phyloP scores from a whole-genome alignment of 2,797 vertebrate genomes.

The Coranthus polyacanthus region DNA sequence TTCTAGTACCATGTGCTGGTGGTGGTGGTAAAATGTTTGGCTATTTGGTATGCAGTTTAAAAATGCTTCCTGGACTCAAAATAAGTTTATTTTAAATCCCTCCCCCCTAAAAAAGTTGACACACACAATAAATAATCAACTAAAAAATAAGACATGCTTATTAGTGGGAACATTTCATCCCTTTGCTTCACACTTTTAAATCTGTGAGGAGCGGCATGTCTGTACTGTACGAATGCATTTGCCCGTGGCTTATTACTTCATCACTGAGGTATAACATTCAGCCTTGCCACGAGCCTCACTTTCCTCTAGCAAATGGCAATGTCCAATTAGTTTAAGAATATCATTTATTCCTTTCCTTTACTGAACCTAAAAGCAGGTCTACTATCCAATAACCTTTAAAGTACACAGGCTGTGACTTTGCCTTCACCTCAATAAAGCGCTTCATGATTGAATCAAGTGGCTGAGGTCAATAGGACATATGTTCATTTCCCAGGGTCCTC shows the following conservation, averaged over 20 bases:
- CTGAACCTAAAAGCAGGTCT: constrained; percentile 69
- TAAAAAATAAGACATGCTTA: constrained; percentile 9
- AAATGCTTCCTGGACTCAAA: too few relatives aligned
- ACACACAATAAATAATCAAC: constrained; percentile 5
- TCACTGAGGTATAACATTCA: constrained; percentile 49
- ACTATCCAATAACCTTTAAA: constrained; percentile 80
- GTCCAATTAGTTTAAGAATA: constrained; percentile 79
- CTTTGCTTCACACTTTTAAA: constrained; percentile 6
- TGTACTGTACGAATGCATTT: constrained; percentile 23
- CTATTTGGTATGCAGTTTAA: too few relatives aligned
- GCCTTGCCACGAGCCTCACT: constrained; percentile 41
- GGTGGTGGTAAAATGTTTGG: background rate
- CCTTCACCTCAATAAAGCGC: constrained; percentile 86
- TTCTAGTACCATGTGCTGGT: too few relatives aligned
- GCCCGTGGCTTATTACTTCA: constrained; percentile 63
- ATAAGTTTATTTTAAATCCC: too few relatives aligned
- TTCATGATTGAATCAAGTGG: constrained; percentile 84
- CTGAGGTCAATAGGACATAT: constrained; percentile 85
- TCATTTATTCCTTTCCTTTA: constrained; percentile 61
- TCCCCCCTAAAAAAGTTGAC: too few relatives aligned
- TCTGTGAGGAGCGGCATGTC: background rate
- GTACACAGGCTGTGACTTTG: constrained; percentile 81
- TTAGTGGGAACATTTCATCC: background rate
- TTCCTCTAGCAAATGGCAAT: constrained; percentile 64
- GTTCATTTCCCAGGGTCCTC: constrained; percentile 84